Conservation (phyloP, 2,797 vertebrate genomes). For the Orientallactaga sibirica region DNA sequence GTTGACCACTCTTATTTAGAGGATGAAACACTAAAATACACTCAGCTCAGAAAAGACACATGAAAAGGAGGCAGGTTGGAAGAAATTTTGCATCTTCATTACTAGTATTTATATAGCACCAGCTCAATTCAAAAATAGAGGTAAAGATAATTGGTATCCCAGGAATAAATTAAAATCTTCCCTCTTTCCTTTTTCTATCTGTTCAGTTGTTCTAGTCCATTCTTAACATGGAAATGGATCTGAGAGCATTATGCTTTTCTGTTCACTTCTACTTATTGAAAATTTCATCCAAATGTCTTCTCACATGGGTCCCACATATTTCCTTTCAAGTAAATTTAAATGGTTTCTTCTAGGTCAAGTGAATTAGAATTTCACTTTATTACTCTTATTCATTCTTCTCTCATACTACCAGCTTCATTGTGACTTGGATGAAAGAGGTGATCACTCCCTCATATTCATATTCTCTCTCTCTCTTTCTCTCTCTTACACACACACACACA, state of each 20-base stretch:
- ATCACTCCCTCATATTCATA: background rate
- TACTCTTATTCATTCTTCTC: background rate
- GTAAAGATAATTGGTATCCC: background rate
- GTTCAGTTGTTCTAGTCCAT: background rate
- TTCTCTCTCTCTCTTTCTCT: background rate
- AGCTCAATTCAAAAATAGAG: background rate
- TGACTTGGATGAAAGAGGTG: background rate
- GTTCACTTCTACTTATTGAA: slow-evolving; percentile 6
- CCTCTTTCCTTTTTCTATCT: background rate
- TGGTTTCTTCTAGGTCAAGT: slow-evolving; percentile 7
- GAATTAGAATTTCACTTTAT: slow-evolving; percentile 9
- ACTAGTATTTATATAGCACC: background rate
- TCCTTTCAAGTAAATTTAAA: background rate
- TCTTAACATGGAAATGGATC: background rate
- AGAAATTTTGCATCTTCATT: background rate
- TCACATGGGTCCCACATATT: background rate
- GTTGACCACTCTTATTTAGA: slow-evolving; percentile 3
- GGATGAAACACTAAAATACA: background rate
- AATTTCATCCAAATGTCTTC: background rate
- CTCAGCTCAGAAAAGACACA: background rate
- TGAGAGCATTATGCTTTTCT: background rate
- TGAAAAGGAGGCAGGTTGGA: background rate
- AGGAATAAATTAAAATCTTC: background rate
- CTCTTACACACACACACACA: too few relatives aligned
- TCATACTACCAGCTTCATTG: background rate